Evolutionary conservation across 1,140 invertebrate genomes (phyloP).

Genomic region (Lordiphosa mommai): DNA sequence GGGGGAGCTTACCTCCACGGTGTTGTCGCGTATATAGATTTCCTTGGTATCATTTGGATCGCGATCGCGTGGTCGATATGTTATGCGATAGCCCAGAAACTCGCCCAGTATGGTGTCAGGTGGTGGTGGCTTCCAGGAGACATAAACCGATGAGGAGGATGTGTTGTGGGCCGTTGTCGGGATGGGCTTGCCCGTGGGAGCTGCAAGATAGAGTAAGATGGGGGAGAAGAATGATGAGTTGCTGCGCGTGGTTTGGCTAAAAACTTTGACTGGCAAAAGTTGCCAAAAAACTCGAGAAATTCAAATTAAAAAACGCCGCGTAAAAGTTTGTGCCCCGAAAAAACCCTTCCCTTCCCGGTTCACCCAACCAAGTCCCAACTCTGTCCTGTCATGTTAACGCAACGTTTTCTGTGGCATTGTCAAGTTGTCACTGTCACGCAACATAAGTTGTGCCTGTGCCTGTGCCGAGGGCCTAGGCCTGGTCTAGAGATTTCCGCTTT

Average conservation of each 20-base stretch:
- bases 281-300: slow-evolving; percentile 61
- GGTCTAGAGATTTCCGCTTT: slow-evolving; percentile 15
- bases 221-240: slow-evolving; percentile 1
- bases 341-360: too few species aligned
- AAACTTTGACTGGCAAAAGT: slow-evolving; percentile 50
- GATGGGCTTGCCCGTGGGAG: slow-evolving; percentile 86
- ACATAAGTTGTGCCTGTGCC: slow-evolving; percentile 62
- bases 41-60: slow-evolving; percentile 83
- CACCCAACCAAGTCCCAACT: not conserved
- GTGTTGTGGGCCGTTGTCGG: slow-evolving; percentile 87
- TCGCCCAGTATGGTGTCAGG: slow-evolving; percentile 87
- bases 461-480: slow-evolving; percentile 4
- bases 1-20: slow-evolving; percentile 82
- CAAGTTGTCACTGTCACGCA: slow-evolving; percentile 78
- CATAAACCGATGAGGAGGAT: slow-evolving; percentile 85
- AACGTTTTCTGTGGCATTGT: slow-evolving; percentile 74
- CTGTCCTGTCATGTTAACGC: slow-evolving; percentile 41
- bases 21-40: slow-evolving; percentile 85
- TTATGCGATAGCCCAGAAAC: slow-evolving; percentile 88
- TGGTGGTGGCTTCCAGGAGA: slow-evolving; percentile 86
- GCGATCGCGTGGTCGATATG: slow-evolving; percentile 84
- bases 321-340: slow-evolving; percentile 42
- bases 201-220: slow-evolving; percentile 79
- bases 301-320: slow-evolving; percentile 69
- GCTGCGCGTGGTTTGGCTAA: slow-evolving; percentile 19